Base-by-base conservation (phyloP, 1,140 invertebrate genomes). In the Drosophila aff. region DNA sequence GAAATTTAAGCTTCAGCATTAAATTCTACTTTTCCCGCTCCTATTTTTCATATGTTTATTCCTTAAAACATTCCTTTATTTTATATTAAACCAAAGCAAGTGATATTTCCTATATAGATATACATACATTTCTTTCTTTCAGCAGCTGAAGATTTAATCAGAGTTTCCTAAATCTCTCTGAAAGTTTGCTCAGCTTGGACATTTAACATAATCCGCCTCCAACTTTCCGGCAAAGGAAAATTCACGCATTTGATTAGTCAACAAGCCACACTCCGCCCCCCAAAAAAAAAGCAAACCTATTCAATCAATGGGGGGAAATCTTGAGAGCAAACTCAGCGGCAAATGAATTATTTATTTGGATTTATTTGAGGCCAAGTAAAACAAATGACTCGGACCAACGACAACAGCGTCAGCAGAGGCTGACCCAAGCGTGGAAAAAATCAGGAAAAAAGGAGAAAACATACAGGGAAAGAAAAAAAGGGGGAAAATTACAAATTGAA, bases 291-390 rank as follows among this genome's bases (percentile, higher is more conserved):
- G 40, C 16, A 47, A 41, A n/a, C 36, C 75, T 53, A 40, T 61
- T 46, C 68, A 74, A 67, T 75, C 75, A 62, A 71, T 64, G 38
- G 43, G 52, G 55, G 61, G 26, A 76, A 76, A 73, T 76, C 79
- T 78, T 66, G 66, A 68, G 79, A 81, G 77, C 59, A 81, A 89
- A 82, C 74, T 81, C 61, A 49, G 53, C 57, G 50, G 55, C 75
- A 77, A 77, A 90, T 90, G 85, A 90, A 90, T 90, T 90, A 90
- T 90, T 85, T 81, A 90, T 90, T 90, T 81, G 85, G 85, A 90
- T 90, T 90, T 90, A 90, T 90, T 90, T 90, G 85, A 90, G 85
- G 85, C 81, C 85, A 79, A 90, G 85, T 90, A 90, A 90, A 90
- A 90, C 85, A 90, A 90, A 90, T 90, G 85, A 79, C 72, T 79